Evolutionary conservation across 1,140 invertebrate species (phyloP).

Genomic region (Harlomillsia oculata): DNA sequence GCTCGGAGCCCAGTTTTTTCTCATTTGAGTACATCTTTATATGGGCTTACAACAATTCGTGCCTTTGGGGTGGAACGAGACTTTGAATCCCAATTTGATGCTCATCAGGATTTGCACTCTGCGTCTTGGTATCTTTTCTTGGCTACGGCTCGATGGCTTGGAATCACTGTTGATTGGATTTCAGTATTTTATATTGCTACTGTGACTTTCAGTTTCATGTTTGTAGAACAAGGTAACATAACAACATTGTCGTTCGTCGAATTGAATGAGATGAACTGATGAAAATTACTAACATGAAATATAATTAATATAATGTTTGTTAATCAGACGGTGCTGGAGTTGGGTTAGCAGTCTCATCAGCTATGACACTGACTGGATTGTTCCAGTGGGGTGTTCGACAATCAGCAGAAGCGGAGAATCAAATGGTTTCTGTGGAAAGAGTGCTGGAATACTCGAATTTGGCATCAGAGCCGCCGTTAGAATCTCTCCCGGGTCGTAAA

Average conservation of each 20-base stretch:
- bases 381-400: constrained; percentile 80
- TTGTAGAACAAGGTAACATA: constrained; percentile 47
- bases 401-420: constrained; percentile 71
- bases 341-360: constrained; percentile 71
- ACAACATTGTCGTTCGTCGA: background rate
- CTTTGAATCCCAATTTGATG: constrained; percentile 44
- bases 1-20: constrained; percentile 55
- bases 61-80: constrained; percentile 50
- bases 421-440: constrained; percentile 83
- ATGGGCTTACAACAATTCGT: constrained; percentile 56
- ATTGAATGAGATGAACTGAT: background rate
- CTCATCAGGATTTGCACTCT: constrained; percentile 28
- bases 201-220: constrained; percentile 62
- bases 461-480: constrained; percentile 39
- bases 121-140: constrained; percentile 20
- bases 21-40: constrained; percentile 52
- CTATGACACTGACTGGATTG: constrained; percentile 63
- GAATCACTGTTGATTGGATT: constrained; percentile 67
- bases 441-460: constrained; percentile 63
- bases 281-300: background rate
- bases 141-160: constrained; percentile 54
- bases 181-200: constrained; percentile 59
- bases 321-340: constrained; percentile 53
- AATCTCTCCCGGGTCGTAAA: constrained; percentile 36
- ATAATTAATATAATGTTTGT: background rate